Conservation (phyloP, 2,888 invertebrate species). For the Drosophila suboccidentalis region DNA sequence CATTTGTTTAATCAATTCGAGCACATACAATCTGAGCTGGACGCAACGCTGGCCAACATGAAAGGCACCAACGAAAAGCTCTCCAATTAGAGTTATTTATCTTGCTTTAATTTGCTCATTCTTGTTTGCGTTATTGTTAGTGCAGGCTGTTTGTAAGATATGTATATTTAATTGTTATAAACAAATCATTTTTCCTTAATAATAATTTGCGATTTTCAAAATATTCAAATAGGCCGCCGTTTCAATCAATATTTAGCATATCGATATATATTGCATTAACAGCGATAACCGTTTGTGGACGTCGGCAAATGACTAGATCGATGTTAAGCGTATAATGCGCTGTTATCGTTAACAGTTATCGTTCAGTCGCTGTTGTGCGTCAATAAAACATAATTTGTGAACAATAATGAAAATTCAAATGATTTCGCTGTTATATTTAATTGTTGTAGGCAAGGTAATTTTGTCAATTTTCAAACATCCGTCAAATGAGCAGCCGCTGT, state of each 20-base stretch:
- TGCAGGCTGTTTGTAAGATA: conserved; percentile 33
- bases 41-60: conserved; percentile 78
- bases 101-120: conserved; percentile 1
- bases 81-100: neutral
- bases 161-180: conserved; percentile 29
- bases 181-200: neutral
- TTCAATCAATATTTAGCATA: neutral
- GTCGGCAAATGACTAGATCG: neutral
- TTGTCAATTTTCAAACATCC: no score
- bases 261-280: neutral
- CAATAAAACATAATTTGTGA: conserved; percentile 7
- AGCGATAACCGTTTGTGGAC: neutral
- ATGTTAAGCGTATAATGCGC: neutral
- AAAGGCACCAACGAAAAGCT: conserved; percentile 13
- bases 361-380: neutral
- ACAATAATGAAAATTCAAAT: neutral
- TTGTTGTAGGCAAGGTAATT: no score
- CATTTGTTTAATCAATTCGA: conserved; percentile 87
- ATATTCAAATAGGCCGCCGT: conserved; percentile 1
- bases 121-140: conserved; percentile 20
- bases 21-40: conserved; percentile 86
- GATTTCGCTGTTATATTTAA: no score
- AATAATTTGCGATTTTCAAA: neutral
- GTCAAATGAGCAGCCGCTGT: no score
- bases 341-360: no score